Evolutionary conservation across 2,113 vertebrate species (phyloP), one percentile per base, ranked within the genome.

Genomic region (Neodon shergylaensis): DNA sequence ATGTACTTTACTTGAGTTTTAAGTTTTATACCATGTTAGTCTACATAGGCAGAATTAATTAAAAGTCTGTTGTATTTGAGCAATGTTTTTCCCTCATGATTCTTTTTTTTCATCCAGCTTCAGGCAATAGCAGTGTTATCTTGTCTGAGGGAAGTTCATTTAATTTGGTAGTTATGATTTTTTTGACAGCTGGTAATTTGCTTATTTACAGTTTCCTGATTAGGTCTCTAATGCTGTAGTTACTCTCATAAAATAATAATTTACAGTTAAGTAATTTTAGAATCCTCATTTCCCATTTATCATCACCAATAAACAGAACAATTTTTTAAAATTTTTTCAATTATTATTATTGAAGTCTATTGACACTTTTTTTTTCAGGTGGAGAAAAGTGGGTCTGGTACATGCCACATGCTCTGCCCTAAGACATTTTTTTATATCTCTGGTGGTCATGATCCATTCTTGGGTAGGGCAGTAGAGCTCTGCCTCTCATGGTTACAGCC

Each of bases 151-250:
- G 93, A 96, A 44, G 4, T 91, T 97, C 21, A 96, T 97, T 98
- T 97, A 98, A 97, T 97, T 97, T 96, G 94, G 95, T 94, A 98
- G 72, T 24, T 54, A 93, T 95, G 81, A 68, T 68, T 98, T 98
- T 98, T 98, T 95, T 98, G 98, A 97, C 97, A 98, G 94, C 52
- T 97, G 26, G 89, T 95, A 98, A 98, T 98, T 98, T 98, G 83
- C 94, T 98, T 98, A 98, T 98, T 98, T 98, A 98, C 89, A 98
- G 36, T 66, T 97, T 98, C 95, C 84, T 95, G 96, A 97, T 97
- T 96, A 97, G 76, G 73, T 81, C 76, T 97, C 65, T 95, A 97
- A 97, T 96, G 72, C 12, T 91, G 33, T 74, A 94, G 88, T 93
- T 97, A 92, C 7, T 87, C 42, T 84, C n/a, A 70, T 93, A 96